A percentile compares a stretch with the other conserved stretches of the same genome.
phyloP scores from a whole-genome alignment of 2,113 vertebrate species.

The Mirza zaza region DNA sequence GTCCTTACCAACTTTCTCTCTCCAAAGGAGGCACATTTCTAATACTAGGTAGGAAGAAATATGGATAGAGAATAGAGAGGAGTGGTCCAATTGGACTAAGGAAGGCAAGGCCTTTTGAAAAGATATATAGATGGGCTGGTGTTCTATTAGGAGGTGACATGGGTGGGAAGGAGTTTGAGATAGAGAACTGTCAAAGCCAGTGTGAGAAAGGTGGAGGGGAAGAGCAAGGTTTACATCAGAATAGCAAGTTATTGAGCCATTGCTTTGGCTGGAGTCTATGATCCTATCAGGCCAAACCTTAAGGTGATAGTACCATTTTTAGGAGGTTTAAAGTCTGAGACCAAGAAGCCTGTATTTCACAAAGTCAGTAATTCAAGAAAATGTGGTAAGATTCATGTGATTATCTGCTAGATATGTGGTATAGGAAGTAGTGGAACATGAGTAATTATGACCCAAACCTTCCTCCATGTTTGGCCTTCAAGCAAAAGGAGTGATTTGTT shows the following conservation, averaged over 20 bases:
- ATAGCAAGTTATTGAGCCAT: background rate
- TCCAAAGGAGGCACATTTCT: background rate
- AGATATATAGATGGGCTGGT: background rate
- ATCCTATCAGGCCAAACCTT: background rate
- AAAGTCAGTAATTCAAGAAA: slow-evolving; percentile 17
- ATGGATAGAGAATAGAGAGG: background rate
- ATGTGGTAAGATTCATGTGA: background rate
- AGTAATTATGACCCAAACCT: background rate
- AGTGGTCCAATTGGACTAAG: background rate
- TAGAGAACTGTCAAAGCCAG: background rate
- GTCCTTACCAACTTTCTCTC: background rate
- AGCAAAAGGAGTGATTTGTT: background rate
- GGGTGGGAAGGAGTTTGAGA: background rate
- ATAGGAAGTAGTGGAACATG: background rate
- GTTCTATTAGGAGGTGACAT: background rate
- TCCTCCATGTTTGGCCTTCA: background rate
- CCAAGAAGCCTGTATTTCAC: background rate
- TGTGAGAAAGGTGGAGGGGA: background rate
- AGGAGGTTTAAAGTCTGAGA: background rate
- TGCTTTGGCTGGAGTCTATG: rapidly evolving
- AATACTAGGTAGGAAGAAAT: background rate
- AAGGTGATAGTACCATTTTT: background rate
- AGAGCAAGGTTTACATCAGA: background rate
- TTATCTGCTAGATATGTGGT: background rate
- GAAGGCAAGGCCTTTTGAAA: background rate